phyloP scores from a whole-genome alignment of 1,140 invertebrate genomes.

The Asobara japonica region DNA sequence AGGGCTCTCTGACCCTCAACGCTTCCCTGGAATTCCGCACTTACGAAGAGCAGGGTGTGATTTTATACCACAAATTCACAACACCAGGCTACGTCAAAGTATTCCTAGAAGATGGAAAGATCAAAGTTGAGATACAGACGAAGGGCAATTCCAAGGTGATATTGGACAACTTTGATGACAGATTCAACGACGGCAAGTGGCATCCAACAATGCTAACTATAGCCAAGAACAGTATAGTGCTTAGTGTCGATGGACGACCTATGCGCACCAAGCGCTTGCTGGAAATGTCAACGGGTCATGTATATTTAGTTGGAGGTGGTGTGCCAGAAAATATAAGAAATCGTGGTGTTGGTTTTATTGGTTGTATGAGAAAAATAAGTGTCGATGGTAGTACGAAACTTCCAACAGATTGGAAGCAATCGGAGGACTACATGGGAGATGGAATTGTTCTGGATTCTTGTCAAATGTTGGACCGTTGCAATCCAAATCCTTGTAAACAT shows the following conservation, averaged over 20 bases:
- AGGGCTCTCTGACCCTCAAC: slow-evolving; percentile 80
- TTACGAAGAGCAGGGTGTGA: slow-evolving; percentile 86
- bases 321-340: slow-evolving; percentile 58
- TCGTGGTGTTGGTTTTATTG: slow-evolving; percentile 83
- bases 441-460: slow-evolving; percentile 88
- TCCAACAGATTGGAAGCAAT: slow-evolving; percentile 83
- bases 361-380: slow-evolving; percentile 89
- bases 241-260: slow-evolving; percentile 82
- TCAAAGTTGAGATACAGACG: slow-evolving; percentile 82
- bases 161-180: slow-evolving; percentile 86
- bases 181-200: slow-evolving; percentile 91
- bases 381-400: slow-evolving; percentile 88
- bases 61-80: slow-evolving; percentile 88
- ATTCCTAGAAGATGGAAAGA: slow-evolving; percentile 81
- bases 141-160: slow-evolving; percentile 72
- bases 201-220: slow-evolving; percentile 83
- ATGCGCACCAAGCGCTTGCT: slow-evolving; percentile 83
- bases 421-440: slow-evolving; percentile 83
- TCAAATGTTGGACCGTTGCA: slow-evolving; percentile 91
- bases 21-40: slow-evolving; percentile 91
- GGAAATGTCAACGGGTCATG: slow-evolving; percentile 77
- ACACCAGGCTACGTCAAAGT: slow-evolving; percentile 83
- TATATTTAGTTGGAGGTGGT: slow-evolving; percentile 78
- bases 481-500: slow-evolving; percentile 98
- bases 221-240: slow-evolving; percentile 74